Conservation (phyloP, 2,113 vertebrate genomes). For the Sphaerodactylus townsendi region DNA sequence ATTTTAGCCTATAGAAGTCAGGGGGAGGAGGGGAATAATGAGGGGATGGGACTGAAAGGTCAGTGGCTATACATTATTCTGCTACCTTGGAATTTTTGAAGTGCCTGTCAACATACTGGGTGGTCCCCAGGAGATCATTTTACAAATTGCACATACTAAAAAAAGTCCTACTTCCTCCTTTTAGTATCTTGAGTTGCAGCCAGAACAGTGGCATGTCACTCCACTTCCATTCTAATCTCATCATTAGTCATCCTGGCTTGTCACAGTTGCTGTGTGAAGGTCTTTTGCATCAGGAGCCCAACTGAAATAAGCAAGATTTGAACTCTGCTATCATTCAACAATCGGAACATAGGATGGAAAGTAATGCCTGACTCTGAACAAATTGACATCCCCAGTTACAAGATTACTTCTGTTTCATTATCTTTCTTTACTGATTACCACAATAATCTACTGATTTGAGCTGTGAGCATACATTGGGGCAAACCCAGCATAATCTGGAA, state of each 20-base stretch:
- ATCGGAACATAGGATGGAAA: constrained; percentile 46
- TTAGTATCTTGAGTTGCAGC: not conserved
- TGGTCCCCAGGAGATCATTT: not conserved
- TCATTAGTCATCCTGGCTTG: not conserved
- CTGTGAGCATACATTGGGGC: not conserved
- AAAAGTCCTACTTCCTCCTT: not conserved
- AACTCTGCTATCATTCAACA: constrained; percentile 38
- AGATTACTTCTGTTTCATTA: constrained; percentile 44
- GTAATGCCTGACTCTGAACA: constrained; percentile 18
- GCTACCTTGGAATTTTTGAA: not conserved
- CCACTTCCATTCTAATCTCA: not conserved
- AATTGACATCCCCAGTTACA: constrained; percentile 43
- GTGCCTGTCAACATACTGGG: constrained; percentile 33
- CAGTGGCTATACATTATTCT: constrained; percentile 17
- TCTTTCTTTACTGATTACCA: constrained; percentile 32
- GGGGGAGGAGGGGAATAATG: too few species aligned
- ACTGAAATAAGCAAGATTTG: constrained; percentile 17
- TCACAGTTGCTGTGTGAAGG: not conserved
- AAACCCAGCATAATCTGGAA: not conserved
- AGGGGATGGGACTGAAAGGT: not conserved
- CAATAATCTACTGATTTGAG: constrained; percentile 10
- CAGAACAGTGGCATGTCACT: not conserved
- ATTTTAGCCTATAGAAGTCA: too few species aligned
- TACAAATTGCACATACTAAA: not conserved
- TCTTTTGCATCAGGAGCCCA: constrained; percentile 35